These are phyloP conservation scores for Andrena marginata DNA, from an alignment of 2,888 invertebrate genomes.

Conservation along the genomic window DNA sequence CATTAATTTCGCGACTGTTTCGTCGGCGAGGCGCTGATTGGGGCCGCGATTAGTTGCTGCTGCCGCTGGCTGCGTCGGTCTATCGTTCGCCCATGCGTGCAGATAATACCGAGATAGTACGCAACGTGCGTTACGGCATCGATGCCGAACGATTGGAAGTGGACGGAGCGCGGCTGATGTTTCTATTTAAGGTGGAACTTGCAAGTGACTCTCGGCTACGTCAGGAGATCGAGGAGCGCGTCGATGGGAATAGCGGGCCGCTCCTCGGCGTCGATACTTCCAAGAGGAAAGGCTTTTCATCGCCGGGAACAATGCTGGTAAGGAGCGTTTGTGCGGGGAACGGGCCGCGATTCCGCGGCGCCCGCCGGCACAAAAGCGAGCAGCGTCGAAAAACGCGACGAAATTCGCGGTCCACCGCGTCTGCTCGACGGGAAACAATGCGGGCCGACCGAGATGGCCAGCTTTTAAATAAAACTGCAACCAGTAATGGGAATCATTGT, in stretches of 20 bases:
- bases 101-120: no score
- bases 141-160: no score
- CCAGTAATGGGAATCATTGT: slow-evolving; percentile 60
- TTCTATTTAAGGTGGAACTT: no score
- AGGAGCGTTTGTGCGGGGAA: slow-evolving; percentile 31
- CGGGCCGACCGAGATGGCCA: not conserved
- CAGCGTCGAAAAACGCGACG: slow-evolving; percentile 24
- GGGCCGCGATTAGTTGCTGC: not conserved
- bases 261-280: slow-evolving; percentile 4
- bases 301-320: slow-evolving; percentile 45
- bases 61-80: not conserved
- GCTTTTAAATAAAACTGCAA: slow-evolving; percentile 59
- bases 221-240: not conserved
- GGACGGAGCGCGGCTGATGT: no score
- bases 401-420: slow-evolving; percentile 50
- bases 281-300: slow-evolving; percentile 43
- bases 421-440: slow-evolving; percentile 45
- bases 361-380: slow-evolving; percentile 9
- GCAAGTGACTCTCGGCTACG: no score
- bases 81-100: not conserved
- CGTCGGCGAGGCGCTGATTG: no score
- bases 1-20: not conserved
- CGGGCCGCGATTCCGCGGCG: slow-evolving; percentile 6
- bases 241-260: not conserved
- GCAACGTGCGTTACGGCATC: no score